Conservation (phyloP, 2,888 invertebrate genomes). For the Drosophila crucigera region DNA sequence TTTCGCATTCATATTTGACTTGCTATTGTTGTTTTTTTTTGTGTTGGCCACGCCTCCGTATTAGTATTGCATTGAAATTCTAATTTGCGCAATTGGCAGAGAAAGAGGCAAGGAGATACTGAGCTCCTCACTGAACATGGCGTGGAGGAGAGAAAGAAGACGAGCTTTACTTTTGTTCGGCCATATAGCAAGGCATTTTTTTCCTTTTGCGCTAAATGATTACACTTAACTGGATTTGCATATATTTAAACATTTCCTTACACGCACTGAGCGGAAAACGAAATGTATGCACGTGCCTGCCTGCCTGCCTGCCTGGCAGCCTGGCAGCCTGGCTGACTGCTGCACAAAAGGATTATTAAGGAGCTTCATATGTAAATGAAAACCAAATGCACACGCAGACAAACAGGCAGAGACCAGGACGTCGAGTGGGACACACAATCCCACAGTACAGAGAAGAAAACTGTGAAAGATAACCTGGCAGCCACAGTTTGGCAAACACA, state of each 20-base stretch:
- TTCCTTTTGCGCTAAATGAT: constrained; percentile 71
- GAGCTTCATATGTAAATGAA: constrained; percentile 82
- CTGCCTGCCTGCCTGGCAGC: constrained; percentile 13
- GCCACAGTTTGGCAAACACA: constrained; percentile 81
- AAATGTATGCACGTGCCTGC: constrained; percentile 76
- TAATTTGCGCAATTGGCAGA: constrained; percentile 66
- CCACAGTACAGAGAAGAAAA: constrained; percentile 40
- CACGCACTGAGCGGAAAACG: constrained; percentile 74
- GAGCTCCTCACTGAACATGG: constrained; percentile 31
- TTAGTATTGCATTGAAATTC: constrained; percentile 77
- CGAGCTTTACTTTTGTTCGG: constrained; percentile 38
- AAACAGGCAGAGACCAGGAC: constrained; percentile 35
- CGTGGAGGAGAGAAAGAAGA: background rate
- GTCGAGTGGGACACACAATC: constrained; percentile 17
- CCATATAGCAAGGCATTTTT: constrained; percentile 57
- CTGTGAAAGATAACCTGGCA: constrained; percentile 78
- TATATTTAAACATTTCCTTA: constrained; percentile 81
- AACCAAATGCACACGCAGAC: constrained; percentile 81
- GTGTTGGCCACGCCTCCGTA: constrained; percentile 42
- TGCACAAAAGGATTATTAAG: constrained; percentile 81
- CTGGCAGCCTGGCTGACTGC: constrained; percentile 59
- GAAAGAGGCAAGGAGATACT: constrained; percentile 21
- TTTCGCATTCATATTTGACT: constrained; percentile 26
- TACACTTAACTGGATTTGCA: constrained; percentile 81
- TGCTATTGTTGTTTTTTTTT: constrained; percentile 25